phyloP scores from a whole-genome alignment of 2,113 vertebrate species.

The Gulo gulo region DNA sequence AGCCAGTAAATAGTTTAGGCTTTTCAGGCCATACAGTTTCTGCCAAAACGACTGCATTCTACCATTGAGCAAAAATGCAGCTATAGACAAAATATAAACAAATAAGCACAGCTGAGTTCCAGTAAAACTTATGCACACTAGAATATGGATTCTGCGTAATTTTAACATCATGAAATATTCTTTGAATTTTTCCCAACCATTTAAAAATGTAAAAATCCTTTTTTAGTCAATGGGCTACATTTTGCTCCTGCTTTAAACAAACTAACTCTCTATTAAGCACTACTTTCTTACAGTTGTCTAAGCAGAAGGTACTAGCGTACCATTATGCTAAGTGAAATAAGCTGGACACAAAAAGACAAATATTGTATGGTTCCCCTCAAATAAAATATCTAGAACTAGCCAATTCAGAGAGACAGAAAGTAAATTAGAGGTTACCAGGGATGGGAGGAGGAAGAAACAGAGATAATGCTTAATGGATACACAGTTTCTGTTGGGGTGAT shows the following conservation, averaged over 20 bases:
- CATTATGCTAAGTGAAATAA: neutral
- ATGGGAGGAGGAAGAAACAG: neutral
- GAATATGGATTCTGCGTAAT: neutral
- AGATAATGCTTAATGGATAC: neutral
- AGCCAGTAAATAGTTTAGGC: neutral
- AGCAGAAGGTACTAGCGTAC: neutral
- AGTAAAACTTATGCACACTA: neutral
- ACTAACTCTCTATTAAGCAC: neutral
- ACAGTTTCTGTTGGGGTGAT: neutral
- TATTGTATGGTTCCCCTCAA: neutral
- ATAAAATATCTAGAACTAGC: neutral
- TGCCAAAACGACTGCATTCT: neutral
- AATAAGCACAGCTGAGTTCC: neutral
- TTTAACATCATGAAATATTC: neutral
- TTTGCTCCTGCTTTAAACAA: neutral
- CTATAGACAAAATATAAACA: neutral
- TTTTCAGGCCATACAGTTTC: neutral
- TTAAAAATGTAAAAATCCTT: conserved; percentile 15
- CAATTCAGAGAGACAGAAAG: neutral
- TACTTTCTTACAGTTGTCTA: neutral
- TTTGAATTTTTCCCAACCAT: neutral
- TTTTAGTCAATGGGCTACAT: neutral
- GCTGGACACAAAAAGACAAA: neutral
- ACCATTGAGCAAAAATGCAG: neutral
- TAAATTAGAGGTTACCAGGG: neutral